Evolutionary conservation across 2,113 vertebrate species (phyloP).

Genomic region (Osmerus eperlanus): DNA sequence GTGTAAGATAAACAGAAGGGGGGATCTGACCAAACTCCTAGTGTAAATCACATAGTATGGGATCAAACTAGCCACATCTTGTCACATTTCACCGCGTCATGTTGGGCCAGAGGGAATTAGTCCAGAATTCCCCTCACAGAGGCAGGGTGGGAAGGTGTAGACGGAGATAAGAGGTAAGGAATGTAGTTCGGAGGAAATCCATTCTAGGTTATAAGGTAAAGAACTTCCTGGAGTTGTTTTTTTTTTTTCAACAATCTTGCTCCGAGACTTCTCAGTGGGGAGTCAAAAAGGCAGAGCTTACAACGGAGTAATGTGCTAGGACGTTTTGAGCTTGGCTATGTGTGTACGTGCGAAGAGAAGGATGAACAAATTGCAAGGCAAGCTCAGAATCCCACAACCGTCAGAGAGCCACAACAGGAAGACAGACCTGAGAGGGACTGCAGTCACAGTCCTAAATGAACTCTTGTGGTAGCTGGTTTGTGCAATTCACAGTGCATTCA

Average conservation of each 20-base stretch:
- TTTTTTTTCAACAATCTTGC: neutral
- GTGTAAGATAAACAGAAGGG: slow-evolving; percentile 14
- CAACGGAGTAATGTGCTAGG: neutral
- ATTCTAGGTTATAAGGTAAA: slow-evolving; percentile 32
- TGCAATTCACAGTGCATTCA: too few relatives aligned
- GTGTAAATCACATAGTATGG: slow-evolving; percentile 4
- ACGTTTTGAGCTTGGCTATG: neutral
- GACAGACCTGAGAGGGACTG: neutral
- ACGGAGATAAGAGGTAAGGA: slow-evolving; percentile 36
- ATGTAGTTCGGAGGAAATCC: slow-evolving; percentile 43
- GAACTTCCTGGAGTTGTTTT: slow-evolving; percentile 5
- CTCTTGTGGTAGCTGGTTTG: too few relatives aligned
- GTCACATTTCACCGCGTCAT: slow-evolving; percentile 4
- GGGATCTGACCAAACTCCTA: slow-evolving; percentile 13
- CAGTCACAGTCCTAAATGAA: too few relatives aligned
- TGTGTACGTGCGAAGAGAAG: slow-evolving; percentile 6
- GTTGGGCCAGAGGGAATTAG: slow-evolving; percentile 28
- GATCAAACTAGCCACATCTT: slow-evolving; percentile 20
- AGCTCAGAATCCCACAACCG: slow-evolving; percentile 11
- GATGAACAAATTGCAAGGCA: neutral
- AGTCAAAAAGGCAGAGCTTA: neutral
- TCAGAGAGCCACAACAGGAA: slow-evolving; percentile 5
- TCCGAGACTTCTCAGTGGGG: slow-evolving; percentile 7
- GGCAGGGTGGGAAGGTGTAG: slow-evolving; percentile 34
- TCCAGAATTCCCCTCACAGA: slow-evolving; percentile 25